Percentiles rank a stretch among this genome's conserved stretches.
Evolutionary conservation across 2,113 vertebrate species (phyloP).

Genomic region (Porphyrio hochstetteri): DNA sequence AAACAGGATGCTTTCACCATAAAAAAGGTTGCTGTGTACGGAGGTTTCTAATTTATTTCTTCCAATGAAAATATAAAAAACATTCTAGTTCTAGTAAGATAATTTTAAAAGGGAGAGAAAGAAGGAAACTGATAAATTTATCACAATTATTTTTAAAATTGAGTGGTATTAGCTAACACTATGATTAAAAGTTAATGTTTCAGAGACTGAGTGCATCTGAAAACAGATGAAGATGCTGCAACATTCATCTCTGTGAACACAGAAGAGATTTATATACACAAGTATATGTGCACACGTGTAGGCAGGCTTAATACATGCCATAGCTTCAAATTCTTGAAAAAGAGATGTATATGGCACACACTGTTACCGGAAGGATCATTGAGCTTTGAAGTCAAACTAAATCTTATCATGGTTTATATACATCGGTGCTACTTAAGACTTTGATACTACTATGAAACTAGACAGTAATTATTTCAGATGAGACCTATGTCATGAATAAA

Average conservation of each 20-base stretch:
- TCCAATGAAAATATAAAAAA: background rate
- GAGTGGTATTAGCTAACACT: background rate
- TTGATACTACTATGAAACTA: background rate
- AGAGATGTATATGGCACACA: background rate
- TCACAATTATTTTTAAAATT: background rate
- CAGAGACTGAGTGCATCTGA: background rate
- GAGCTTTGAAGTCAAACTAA: background rate
- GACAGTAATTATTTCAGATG: background rate
- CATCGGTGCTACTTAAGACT: background rate
- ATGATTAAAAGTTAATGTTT: conserved; percentile 12
- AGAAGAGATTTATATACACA: background rate
- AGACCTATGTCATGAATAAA: background rate
- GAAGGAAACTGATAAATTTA: background rate
- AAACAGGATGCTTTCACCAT: conserved; percentile 29
- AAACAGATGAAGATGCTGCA: background rate
- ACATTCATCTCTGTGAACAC: background rate
- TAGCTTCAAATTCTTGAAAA: background rate
- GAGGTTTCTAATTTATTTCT: conserved; percentile 7
- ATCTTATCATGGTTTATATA: background rate
- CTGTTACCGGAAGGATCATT: background rate
- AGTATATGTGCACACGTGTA: background rate
- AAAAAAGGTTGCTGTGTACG: background rate
- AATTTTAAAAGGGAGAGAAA: background rate
- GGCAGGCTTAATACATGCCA: background rate
- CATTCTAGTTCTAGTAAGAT: background rate